phyloP scores from a whole-genome alignment of 1,140 invertebrate species.

The Leucophenga varia region DNA sequence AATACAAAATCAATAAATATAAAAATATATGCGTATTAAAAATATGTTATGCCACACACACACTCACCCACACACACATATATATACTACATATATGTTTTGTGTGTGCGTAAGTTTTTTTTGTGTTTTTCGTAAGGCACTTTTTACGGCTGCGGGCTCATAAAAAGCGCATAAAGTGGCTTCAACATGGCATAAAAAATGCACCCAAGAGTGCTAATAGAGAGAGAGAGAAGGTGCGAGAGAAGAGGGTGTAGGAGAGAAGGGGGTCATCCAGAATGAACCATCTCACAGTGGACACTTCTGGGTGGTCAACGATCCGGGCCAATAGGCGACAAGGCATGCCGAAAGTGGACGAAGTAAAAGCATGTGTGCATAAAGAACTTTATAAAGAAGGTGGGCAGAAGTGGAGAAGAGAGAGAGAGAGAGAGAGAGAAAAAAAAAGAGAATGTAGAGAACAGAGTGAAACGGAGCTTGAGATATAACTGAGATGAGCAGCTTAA shows the following conservation, averaged over 20 bases:
- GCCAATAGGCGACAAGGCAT: too few relatives aligned
- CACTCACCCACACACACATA: constrained; percentile 16
- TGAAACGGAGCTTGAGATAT: too few relatives aligned
- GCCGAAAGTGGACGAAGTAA: too few relatives aligned
- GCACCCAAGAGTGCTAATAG: constrained; percentile 43
- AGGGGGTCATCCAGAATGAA: too few relatives aligned
- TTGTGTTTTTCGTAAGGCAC: constrained; percentile 21
- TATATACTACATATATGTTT: constrained; percentile 8
- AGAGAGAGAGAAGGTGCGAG: neutral
- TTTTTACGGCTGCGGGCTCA: constrained; percentile 48
- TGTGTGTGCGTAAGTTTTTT: constrained; percentile 12
- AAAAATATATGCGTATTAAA: constrained; percentile 29
- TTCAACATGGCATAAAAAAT: constrained; percentile 46
- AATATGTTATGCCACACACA: constrained; percentile 19
- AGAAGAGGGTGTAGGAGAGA: neutral
- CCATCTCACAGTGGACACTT: too few relatives aligned
- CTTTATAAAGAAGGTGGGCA: too few relatives aligned
- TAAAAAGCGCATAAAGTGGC: constrained; percentile 52
- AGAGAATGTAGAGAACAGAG: too few relatives aligned
- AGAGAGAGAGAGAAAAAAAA: constrained; percentile 2
- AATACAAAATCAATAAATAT: constrained; percentile 52
- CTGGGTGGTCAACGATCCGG: too few relatives aligned
- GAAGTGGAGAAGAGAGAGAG: too few relatives aligned
- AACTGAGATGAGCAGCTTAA: too few relatives aligned
- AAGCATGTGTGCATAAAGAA: too few relatives aligned